A percentile compares a stretch with the other conserved stretches of the same genome.
These are phyloP conservation scores for Micropoecilia bifurca DNA, from an alignment of 2,797 vertebrate species.

Conservation along the genomic window DNA sequence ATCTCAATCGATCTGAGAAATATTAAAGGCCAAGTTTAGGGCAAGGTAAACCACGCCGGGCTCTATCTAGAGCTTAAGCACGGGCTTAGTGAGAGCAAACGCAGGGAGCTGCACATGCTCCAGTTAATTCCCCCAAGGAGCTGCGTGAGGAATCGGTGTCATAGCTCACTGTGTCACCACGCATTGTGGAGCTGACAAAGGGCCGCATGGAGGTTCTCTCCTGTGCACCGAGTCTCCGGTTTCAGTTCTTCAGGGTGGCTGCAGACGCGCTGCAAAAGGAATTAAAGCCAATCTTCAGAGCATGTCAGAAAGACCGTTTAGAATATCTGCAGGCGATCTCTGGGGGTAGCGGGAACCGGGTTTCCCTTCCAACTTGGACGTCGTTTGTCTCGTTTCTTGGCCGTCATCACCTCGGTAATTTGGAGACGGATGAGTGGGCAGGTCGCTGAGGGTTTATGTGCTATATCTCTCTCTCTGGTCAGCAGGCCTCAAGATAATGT, in stretches of 20 bases:
- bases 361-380: slow-evolving; percentile 10
- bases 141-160: slow-evolving; percentile 50
- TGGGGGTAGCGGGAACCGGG: slow-evolving; percentile 20
- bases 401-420: slow-evolving; percentile 51
- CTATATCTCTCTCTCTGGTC: slow-evolving; percentile 32
- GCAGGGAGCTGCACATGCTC: slow-evolving; percentile 8
- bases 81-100: slow-evolving; percentile 1
- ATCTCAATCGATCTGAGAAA: background rate
- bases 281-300: slow-evolving; percentile 46
- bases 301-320: slow-evolving; percentile 28
- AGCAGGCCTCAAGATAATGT: slow-evolving; percentile 9
- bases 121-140: slow-evolving; percentile 39
- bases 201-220: slow-evolving; percentile 51
- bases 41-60: slow-evolving; percentile 16
- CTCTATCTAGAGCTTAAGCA: background rate
- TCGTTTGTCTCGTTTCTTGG: slow-evolving; percentile 32
- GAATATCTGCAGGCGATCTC: slow-evolving; percentile 29
- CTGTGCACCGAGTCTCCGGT: slow-evolving; percentile 52
- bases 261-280: slow-evolving; percentile 39
- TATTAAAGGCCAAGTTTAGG: slow-evolving; percentile 27
- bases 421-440: slow-evolving; percentile 34
- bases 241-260: slow-evolving; percentile 60
- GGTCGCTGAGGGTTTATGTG: background rate
- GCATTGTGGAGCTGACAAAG: slow-evolving; percentile 72
- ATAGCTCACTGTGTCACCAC: slow-evolving; percentile 42